phyloP scores from a whole-genome alignment of 2,113 vertebrate genomes.

The pig (Sus scrofa) region DNA sequence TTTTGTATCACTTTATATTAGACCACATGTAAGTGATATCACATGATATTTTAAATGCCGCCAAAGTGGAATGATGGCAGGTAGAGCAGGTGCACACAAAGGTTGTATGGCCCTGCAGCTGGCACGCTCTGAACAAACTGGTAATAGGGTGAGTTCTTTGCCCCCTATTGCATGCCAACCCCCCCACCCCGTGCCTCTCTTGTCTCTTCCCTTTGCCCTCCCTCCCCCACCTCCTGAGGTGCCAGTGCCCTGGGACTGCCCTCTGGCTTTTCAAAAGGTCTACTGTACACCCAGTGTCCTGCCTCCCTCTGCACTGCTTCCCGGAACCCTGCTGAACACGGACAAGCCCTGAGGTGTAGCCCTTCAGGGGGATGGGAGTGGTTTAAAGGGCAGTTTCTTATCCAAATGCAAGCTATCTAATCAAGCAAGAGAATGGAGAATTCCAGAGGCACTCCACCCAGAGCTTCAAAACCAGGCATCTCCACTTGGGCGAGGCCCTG shows the following conservation, averaged over 20 bases:
- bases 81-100: not conserved
- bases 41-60: too few species aligned
- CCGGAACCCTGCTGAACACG: not conserved
- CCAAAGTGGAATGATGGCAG: too few species aligned
- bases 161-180: too few species aligned
- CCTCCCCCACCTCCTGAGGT: accelerated
- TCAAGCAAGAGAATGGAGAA: accelerated
- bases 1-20: too few species aligned
- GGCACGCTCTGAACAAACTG: accelerated
- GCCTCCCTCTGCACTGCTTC: not conserved
- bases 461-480: not conserved
- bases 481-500: not conserved
- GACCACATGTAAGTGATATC: too few species aligned
- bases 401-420: too few species aligned
- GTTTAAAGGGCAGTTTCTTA: not conserved
- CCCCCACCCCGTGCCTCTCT: too few species aligned
- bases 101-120: accelerated
- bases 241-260: not conserved
- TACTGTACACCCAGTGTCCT: accelerated
- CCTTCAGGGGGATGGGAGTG: not conserved
- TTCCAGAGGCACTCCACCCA: not conserved
- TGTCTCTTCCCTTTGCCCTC: not conserved
- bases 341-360: accelerated
- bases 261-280: not conserved
- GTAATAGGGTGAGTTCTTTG: accelerated